These are phyloP conservation scores for Bellardia pandia DNA, from an alignment of 2,888 invertebrate genomes.

Conservation along the genomic window DNA sequence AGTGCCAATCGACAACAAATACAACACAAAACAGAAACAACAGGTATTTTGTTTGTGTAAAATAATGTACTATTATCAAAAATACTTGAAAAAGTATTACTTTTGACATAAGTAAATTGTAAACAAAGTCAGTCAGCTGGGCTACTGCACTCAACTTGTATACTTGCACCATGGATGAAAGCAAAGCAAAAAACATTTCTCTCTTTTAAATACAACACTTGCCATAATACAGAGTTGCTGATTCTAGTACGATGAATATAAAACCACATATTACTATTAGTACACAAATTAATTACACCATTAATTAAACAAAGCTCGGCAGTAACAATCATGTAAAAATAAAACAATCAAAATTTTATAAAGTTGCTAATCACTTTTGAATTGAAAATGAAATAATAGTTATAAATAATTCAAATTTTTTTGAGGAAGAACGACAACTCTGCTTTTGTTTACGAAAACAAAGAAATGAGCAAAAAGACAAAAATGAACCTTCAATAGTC, in stretches of 20 bases:
- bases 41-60: too few relatives aligned
- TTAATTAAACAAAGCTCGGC: background rate
- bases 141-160: too few relatives aligned
- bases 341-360: background rate
- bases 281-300: background rate
- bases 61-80: too few relatives aligned
- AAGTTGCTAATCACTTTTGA: background rate
- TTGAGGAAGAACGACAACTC: slow-evolving; percentile 37
- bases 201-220: slow-evolving; percentile 21
- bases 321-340: background rate
- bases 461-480: slow-evolving; percentile 39
- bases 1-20: too few relatives aligned
- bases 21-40: background rate
- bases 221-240: slow-evolving; percentile 20
- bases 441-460: slow-evolving; percentile 64
- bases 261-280: background rate
- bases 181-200: slow-evolving; percentile 2
- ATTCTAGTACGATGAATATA: background rate
- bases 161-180: too few relatives aligned
- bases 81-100: too few relatives aligned
- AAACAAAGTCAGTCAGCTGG: too few relatives aligned
- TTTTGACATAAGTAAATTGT: too few relatives aligned
- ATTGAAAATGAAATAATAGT: background rate
- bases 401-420: background rate
- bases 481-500: slow-evolving; percentile 41